Conservation (phyloP, 2,113 vertebrate species). For the Regulus satrapa region DNA sequence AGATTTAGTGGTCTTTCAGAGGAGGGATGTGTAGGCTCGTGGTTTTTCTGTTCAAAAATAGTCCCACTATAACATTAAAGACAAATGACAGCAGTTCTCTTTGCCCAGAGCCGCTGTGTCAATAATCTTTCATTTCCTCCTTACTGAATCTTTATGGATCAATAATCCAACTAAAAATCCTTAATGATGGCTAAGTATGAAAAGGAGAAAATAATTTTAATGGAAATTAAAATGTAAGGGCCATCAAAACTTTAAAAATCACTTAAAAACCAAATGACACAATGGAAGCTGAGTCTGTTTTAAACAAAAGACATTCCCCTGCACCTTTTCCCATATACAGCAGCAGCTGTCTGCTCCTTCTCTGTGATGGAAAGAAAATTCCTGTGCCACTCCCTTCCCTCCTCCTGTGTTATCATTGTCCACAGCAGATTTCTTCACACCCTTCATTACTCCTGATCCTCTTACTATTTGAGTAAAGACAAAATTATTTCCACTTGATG, state of each 20-base stretch:
- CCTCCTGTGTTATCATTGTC: background rate
- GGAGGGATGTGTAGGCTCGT: background rate
- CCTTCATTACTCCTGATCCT: constrained; percentile 34
- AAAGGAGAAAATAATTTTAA: background rate
- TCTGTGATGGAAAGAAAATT: constrained; percentile 9
- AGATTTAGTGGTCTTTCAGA: background rate
- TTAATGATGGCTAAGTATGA: background rate
- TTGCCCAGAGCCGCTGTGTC: background rate
- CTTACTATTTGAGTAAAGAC: constrained; percentile 1
- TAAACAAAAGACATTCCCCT: constrained; percentile 29
- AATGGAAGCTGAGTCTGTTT: background rate
- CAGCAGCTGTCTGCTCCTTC: constrained; percentile 24
- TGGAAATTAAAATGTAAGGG: background rate
- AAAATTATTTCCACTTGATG: constrained; percentile 42
- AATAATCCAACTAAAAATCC: background rate
- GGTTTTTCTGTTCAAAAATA: background rate
- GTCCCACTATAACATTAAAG: background rate
- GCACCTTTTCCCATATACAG: constrained; percentile 1
- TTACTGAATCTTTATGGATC: background rate
- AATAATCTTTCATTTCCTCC: background rate
- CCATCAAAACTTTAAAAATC: background rate
- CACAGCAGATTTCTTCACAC: constrained; percentile 52
- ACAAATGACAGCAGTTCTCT: background rate
- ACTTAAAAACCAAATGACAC: background rate
- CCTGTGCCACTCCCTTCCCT: background rate